Conservation (phyloP, 1,140 invertebrate species). For the Callitettix versicolor region DNA sequence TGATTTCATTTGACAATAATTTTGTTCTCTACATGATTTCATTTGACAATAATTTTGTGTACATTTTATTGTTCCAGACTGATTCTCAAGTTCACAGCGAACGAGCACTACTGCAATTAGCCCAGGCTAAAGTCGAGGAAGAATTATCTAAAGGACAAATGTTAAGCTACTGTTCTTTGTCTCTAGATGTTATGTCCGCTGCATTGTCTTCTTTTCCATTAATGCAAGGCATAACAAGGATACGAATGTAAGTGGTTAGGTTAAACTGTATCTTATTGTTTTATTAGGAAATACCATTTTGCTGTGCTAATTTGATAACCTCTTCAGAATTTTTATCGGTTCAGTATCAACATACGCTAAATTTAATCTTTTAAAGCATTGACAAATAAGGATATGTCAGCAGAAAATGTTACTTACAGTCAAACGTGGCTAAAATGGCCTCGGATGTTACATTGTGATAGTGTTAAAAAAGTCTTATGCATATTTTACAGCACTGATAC, state of each 20-base stretch:
- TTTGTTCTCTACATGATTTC: too few species aligned
- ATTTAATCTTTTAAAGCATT: not conserved
- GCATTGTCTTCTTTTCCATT: constrained; percentile 29
- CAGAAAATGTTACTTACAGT: not conserved
- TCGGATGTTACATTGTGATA: too few species aligned
- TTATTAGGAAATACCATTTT: not conserved
- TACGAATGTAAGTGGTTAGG: not conserved
- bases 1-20: too few species aligned
- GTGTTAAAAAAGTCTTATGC: too few species aligned
- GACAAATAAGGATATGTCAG: not conserved
- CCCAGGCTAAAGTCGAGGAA: constrained; percentile 26
- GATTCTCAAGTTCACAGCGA: constrained; percentile 7
- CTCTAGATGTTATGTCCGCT: constrained; percentile 32
- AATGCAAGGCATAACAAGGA: not conserved
- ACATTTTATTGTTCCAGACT: constrained; percentile 18
- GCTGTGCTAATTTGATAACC: not conserved
- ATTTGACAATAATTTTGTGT: too few species aligned
- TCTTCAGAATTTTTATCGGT: not conserved
- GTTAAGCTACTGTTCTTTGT: constrained; percentile 32
- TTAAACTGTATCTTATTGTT: not conserved
- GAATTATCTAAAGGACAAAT: constrained; percentile 25
- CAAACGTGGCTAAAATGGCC: not conserved
- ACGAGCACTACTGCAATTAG: constrained; percentile 1
- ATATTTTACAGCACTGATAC: too few species aligned
- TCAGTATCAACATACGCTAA: not conserved